A percentile compares a stretch with the other conserved stretches of the same genome.
These are phyloP conservation scores for Rhimphoctona megacephalus DNA, from an alignment of 2,888 invertebrate species.

Conservation along the genomic window DNA sequence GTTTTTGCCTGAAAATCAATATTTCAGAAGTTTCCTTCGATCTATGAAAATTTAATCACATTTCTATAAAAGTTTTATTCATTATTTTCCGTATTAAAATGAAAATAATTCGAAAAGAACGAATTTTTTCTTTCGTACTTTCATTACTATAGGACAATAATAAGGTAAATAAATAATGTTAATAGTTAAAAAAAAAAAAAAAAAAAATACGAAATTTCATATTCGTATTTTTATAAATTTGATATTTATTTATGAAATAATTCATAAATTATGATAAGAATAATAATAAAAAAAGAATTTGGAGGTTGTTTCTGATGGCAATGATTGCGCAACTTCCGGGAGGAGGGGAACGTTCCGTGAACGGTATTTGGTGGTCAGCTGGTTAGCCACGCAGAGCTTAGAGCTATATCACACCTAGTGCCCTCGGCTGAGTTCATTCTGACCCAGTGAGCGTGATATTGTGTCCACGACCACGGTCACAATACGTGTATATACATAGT, in stretches of 20 bases:
- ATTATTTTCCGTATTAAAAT: background rate
- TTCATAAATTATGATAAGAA: background rate
- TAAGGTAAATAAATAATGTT: background rate
- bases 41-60: no score
- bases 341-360: conserved; percentile 7
- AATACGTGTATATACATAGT: background rate
- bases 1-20: no score
- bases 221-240: no score
- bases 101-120: background rate
- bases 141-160: background rate
- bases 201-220: no score
- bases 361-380: conserved; percentile 60
- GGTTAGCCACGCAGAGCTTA: conserved; percentile 34
- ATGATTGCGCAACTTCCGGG: conserved; percentile 50
- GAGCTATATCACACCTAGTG: background rate
- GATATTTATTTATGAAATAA: background rate
- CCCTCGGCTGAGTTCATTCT: conserved; percentile 53
- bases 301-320: background rate
- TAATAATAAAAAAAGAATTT: background rate
- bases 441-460: conserved; percentile 68
- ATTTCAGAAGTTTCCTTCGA: no score
- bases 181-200: background rate
- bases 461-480: conserved; percentile 43
- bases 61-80: no score
- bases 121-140: background rate